These are phyloP conservation scores for Callinectes sapidus DNA, from an alignment of 2,888 invertebrate genomes.

Conservation along the genomic window DNA sequence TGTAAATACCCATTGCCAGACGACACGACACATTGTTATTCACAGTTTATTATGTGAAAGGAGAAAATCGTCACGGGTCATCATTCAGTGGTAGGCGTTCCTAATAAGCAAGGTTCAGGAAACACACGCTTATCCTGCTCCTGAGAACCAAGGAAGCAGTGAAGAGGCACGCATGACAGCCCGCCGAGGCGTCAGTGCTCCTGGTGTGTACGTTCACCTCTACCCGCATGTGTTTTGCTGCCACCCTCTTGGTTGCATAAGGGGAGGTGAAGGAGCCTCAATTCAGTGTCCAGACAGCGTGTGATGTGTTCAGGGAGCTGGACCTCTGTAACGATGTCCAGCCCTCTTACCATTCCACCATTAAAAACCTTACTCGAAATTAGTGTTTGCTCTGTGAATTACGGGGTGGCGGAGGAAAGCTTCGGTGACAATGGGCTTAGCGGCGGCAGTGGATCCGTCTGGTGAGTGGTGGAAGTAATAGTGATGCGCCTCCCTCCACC, in stretches of 20 bases:
- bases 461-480: neutral
- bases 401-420: neutral
- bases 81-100: neutral
- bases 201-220: neutral
- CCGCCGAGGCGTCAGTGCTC: neutral
- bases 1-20: neutral
- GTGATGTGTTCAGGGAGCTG: neutral
- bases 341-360: neutral
- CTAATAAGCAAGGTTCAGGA: neutral
- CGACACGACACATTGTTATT: neutral
- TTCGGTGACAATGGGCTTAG: neutral
- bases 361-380: constrained; percentile 6
- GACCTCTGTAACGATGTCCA: neutral
- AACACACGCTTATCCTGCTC: neutral
- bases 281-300: neutral
- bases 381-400: neutral
- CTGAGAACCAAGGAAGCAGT: neutral
- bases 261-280: neutral
- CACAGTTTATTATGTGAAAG: neutral
- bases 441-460: neutral
- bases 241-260: neutral
- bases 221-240: neutral
- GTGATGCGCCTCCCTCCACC: neutral
- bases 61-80: neutral
- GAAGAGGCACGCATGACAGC: neutral